phyloP scores from a whole-genome alignment of 2,797 vertebrate genomes.

The Aulostomus chinensis region DNA sequence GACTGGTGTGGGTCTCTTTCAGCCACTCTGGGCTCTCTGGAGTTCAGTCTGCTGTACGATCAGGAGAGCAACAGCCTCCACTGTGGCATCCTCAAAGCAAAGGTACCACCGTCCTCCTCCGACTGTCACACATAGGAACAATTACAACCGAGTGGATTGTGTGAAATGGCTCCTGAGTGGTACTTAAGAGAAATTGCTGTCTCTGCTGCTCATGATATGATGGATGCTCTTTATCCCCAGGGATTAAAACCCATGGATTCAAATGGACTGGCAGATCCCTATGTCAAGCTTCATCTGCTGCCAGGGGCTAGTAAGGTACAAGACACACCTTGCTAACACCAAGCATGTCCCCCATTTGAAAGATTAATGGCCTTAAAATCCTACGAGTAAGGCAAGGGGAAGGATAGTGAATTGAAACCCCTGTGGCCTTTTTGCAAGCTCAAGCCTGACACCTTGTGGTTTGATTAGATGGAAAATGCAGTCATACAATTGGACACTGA shows the following conservation, averaged over 20 bases:
- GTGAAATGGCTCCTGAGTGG: constrained; percentile 54
- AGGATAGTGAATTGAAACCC: constrained; percentile 8
- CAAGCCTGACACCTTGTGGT: constrained; percentile 75
- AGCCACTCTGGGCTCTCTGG: constrained; percentile 94
- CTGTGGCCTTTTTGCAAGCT: constrained; percentile 29
- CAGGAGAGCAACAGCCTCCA: constrained; percentile 93
- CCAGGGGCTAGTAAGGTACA: constrained; percentile 96
- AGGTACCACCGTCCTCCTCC: constrained; percentile 76
- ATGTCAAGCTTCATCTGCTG: constrained; percentile 94
- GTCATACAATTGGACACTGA: too few species aligned
- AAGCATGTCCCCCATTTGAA: constrained; percentile 30
- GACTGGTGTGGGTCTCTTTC: constrained; percentile 60
- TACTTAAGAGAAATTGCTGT: constrained; percentile 49
- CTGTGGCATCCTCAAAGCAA: constrained; percentile 92
- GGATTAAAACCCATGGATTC: constrained; percentile 98
- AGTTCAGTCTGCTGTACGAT: constrained; percentile 92
- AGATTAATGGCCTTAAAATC: constrained; percentile 19
- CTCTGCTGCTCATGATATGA: constrained; percentile 22
- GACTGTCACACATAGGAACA: constrained; percentile 38
- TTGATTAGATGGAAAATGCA: too few species aligned
- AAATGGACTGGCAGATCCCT: constrained; percentile 95
- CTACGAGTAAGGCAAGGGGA: constrained; percentile 1
- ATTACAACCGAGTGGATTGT: constrained; percentile 49
- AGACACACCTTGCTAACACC: constrained; percentile 1
- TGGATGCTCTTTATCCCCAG: constrained; percentile 66